Evolutionary conservation across 2,113 vertebrate genomes (phyloP).

Genomic region (Sylvilagus bachmani): DNA sequence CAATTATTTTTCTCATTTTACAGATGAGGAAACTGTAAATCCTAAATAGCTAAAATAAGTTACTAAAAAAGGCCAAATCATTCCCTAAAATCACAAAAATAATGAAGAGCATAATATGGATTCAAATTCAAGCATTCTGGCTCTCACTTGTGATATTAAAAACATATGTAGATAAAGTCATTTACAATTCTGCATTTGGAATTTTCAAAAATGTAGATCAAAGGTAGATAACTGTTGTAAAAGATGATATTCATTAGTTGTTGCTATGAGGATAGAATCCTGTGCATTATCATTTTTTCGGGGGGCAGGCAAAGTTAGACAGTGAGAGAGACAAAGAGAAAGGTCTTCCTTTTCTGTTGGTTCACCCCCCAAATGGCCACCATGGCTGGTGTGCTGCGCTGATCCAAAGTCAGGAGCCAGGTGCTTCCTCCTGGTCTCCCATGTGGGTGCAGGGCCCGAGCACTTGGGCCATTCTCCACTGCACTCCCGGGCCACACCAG

Average conservation of each 20-base stretch:
- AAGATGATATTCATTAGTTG: background rate
- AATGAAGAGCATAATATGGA: conserved; percentile 8
- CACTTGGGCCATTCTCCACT: too few species aligned
- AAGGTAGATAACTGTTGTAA: background rate
- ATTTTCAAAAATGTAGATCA: background rate
- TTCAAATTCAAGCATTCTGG: background rate
- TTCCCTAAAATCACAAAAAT: background rate
- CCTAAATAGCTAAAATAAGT: conserved; percentile 9
- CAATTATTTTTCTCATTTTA: conserved; percentile 6
- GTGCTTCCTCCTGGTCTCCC: too few species aligned
- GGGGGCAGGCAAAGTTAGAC: too few species aligned
- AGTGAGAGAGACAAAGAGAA: too few species aligned
- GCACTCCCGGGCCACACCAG: too few species aligned
- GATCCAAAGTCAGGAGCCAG: too few species aligned
- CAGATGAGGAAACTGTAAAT: background rate
- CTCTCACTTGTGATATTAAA: background rate
- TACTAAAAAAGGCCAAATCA: background rate
- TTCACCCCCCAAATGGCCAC: too few species aligned
- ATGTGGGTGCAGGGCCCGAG: too few species aligned
- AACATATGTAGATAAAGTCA: background rate
- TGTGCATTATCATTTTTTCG: background rate
- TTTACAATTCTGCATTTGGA: background rate
- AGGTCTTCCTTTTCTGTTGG: too few species aligned
- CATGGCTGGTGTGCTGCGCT: too few species aligned
- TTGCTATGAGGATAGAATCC: background rate